Percentiles rank a stretch among this genome's conserved stretches.
Evolutionary conservation across 2,888 invertebrate species (phyloP).

Genomic region (Drosophila multiciliata): DNA sequence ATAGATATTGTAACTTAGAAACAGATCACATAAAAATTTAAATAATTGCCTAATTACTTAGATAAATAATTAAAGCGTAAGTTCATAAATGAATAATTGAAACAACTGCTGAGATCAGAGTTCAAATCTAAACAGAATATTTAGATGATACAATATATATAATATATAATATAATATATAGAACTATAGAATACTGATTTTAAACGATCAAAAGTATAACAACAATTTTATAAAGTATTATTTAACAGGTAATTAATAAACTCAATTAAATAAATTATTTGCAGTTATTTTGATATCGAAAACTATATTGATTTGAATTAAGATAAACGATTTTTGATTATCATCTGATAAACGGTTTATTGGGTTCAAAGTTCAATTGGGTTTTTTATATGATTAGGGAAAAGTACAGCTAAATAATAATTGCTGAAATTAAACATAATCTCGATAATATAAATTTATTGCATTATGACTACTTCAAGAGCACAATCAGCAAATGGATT

Average conservation of each 20-base stretch:
- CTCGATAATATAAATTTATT: constrained; percentile 35
- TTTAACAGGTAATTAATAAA: not conserved
- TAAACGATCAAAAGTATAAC: not conserved
- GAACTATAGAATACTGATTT: not conserved
- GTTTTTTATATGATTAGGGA: not conserved
- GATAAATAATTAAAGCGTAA: not conserved
- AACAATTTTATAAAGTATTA: not conserved
- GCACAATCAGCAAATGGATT: constrained; percentile 15
- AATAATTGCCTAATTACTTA: not conserved
- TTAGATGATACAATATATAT: not conserved
- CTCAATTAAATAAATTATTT: not conserved
- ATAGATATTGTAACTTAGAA: too few species aligned
- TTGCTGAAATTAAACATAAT: constrained; percentile 39
- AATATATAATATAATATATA: too few species aligned
- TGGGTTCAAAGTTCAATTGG: constrained; percentile 1
- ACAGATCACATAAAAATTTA: not conserved
- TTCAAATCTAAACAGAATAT: not conserved
- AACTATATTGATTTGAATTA: not conserved
- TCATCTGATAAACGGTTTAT: not conserved
- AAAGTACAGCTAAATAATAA: constrained; percentile 1
- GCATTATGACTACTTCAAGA: constrained; percentile 46
- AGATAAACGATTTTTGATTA: not conserved
- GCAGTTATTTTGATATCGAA: not conserved
- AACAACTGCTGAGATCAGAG: not conserved
- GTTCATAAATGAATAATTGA: not conserved